Evolutionary conservation across 1,140 invertebrate species (phyloP), one percentile per base, ranked within the genome.

Genomic region (Tribolium castaneum): DNA sequence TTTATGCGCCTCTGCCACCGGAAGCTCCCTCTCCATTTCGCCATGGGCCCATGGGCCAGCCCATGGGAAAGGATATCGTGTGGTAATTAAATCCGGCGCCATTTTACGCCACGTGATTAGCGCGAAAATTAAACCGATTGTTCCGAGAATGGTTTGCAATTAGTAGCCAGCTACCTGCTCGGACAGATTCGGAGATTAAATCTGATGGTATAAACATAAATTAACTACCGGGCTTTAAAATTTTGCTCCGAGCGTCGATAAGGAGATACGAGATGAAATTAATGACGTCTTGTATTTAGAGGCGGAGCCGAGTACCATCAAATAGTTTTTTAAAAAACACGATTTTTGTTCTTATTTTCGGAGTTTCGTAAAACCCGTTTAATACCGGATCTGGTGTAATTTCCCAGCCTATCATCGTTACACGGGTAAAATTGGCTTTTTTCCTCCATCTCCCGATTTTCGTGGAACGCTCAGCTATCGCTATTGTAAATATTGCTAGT

Each of bases 191-290:
- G 78, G 74, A 72, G 78, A 79, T 79, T 72, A 79, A 76, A 52
- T 79, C 74, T 62, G 75, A 66, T 14, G 59, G 59, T 72, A 79
- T 79, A 79, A 76, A 79, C 78, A 79, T 79, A 73, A 79, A 76
- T 76, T 76, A 79, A 79, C 78, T 79, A 80, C 78, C 76, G 78
- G 78, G 78, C 78, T 80, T 80, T 80, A 80, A 77, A 80, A 79
- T 80, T 77, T 80, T 39, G 39, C 78, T 77, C 52, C n/a, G 16
- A 80, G 70, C 78, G 45, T 80, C 78, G 78, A 80, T 80, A 77
- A 73, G 73, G 70, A 77, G 78, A 80, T 80, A 77, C 70, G 51
- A 77, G 74, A 79, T 77, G 76, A 80, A 80, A 80, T 80, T 80
- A 80, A 80, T 72, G 75, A 77, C 78, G 76, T 80, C 78, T 73